Conservation (phyloP, 1,140 invertebrate genomes). For the Drosophila bifasciata region DNA sequence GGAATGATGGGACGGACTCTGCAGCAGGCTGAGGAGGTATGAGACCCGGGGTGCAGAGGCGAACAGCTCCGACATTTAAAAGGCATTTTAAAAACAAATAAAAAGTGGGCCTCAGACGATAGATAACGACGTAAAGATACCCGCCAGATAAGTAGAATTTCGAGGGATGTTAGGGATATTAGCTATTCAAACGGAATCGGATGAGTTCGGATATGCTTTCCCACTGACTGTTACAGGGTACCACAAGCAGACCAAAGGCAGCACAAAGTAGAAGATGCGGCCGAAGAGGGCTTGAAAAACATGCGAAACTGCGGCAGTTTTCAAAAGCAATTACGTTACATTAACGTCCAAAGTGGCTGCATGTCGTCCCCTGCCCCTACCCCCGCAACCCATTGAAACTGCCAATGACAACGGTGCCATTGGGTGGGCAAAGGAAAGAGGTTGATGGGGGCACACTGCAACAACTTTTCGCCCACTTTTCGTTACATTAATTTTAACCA, state of each 20-base stretch:
- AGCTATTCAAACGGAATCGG: too few relatives aligned
- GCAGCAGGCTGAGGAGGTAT: not conserved
- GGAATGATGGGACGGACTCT: not conserved
- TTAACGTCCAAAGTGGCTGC: constrained; percentile 71
- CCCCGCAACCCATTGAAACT: constrained; percentile 42
- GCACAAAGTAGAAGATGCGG: constrained; percentile 28
- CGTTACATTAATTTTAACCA: constrained; percentile 50
- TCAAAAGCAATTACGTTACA: constrained; percentile 78
- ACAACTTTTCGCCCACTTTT: constrained; percentile 63
- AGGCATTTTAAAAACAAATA: constrained; percentile 42
- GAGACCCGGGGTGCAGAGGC: not conserved
- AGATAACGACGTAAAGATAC: too few relatives aligned
- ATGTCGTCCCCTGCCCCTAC: constrained; percentile 1
- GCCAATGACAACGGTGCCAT: constrained; percentile 58
- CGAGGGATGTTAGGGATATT: too few relatives aligned
- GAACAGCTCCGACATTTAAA: constrained; percentile 43
- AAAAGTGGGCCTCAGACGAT: not conserved
- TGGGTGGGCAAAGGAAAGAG: not conserved
- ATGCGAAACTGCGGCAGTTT: constrained; percentile 55
- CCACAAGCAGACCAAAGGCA: not conserved
- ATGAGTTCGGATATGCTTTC: too few relatives aligned
- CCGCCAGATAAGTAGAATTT: too few relatives aligned
- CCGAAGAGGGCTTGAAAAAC: constrained; percentile 16
- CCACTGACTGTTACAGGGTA: too few relatives aligned
- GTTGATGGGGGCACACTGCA: not conserved